Conservation (phyloP, 1,140 invertebrate genomes). For the Hirudo medicinalis region DNA sequence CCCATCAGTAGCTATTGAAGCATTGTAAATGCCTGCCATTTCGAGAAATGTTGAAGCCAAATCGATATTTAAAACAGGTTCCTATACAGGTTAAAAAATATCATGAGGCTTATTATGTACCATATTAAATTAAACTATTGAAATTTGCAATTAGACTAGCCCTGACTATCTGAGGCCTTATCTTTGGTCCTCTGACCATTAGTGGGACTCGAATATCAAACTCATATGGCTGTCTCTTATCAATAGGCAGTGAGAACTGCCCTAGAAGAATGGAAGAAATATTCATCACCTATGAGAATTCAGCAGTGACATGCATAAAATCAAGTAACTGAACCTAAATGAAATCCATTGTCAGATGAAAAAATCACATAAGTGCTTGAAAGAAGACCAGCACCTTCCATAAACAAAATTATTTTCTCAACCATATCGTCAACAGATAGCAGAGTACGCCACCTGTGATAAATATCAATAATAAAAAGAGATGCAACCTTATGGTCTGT, state of each 20-base stretch:
- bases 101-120: neutral
- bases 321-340: constrained; percentile 52
- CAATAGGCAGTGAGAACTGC: constrained; percentile 68
- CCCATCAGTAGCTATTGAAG: constrained; percentile 53
- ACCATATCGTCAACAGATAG: constrained; percentile 75
- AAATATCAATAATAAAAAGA: constrained; percentile 14
- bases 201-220: constrained; percentile 70
- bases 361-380: constrained; percentile 67
- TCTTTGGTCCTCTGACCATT: constrained; percentile 59
- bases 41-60: constrained; percentile 65
- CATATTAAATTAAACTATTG: neutral
- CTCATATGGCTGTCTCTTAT: constrained; percentile 77
- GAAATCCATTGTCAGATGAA: constrained; percentile 77
- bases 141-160: neutral
- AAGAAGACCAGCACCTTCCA: constrained; percentile 47
- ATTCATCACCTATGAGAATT: neutral
- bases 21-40: constrained; percentile 46
- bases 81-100: constrained; percentile 26
- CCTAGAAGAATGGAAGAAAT: constrained; percentile 43
- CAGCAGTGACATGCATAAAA: neutral
- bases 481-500: neutral
- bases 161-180: constrained; percentile 34
- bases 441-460: constrained; percentile 49
- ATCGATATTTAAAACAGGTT: constrained; percentile 61
- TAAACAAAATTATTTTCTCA: constrained; percentile 47